Percentiles rank a stretch among this genome's conserved stretches.
phyloP scores from a whole-genome alignment of 1,140 invertebrate genomes.

The Bombus pyrosoma region DNA sequence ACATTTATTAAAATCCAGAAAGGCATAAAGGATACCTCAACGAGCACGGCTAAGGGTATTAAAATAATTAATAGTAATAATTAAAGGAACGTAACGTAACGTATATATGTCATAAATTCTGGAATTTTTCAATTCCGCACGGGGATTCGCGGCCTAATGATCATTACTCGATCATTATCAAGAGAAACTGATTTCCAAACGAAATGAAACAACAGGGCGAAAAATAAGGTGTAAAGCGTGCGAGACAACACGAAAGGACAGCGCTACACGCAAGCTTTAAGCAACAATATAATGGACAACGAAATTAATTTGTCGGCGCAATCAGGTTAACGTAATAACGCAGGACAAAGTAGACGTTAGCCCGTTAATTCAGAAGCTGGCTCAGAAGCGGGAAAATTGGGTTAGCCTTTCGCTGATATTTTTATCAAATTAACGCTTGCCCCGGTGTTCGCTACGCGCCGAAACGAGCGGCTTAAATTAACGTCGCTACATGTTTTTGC shows the following conservation, averaged over 20 bases:
- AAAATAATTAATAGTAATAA: background rate
- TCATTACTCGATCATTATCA: too few relatives aligned
- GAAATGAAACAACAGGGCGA: background rate
- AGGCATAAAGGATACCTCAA: background rate
- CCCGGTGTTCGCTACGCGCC: conserved; percentile 8
- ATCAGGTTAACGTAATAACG: conserved; percentile 45
- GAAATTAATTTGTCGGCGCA: conserved; percentile 44
- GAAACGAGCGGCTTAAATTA: conserved; percentile 2
- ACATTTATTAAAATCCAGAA: background rate
- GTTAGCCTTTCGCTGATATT: conserved; percentile 46
- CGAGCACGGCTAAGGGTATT: background rate
- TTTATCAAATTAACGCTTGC: conserved; percentile 38
- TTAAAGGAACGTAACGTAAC: background rate
- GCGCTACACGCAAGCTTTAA: background rate
- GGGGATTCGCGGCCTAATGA: too few relatives aligned
- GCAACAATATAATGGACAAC: conserved; percentile 39
- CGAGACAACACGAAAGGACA: background rate
- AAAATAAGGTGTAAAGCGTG: background rate
- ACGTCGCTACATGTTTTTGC: background rate
- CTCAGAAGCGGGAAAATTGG: conserved; percentile 27
- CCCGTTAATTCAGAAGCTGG: conserved; percentile 38
- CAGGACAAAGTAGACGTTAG: conserved; percentile 40
- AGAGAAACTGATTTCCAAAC: background rate
- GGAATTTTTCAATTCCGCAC: too few relatives aligned
- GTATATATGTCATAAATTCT: background rate